Conservation (phyloP, 2,113 vertebrate species). For the Apeltes quadracus region DNA sequence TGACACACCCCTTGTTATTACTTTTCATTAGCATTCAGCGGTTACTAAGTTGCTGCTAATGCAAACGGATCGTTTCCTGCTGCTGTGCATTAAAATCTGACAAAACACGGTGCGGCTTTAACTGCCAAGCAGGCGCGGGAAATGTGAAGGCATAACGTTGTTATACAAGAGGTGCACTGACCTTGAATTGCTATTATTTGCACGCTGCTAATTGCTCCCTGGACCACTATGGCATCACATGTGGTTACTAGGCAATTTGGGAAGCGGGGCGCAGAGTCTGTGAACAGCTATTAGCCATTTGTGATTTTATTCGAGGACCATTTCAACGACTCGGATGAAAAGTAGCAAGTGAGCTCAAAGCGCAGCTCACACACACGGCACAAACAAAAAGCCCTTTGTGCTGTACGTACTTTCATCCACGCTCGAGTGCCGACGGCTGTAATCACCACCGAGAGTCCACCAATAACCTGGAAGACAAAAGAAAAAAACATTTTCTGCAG, state of each 20-base stretch:
- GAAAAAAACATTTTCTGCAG: background rate
- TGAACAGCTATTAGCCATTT: background rate
- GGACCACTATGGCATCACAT: background rate
- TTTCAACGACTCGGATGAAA: background rate
- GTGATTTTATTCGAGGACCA: background rate
- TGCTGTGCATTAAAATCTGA: background rate
- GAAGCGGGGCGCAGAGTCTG: background rate
- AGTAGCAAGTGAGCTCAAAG: background rate
- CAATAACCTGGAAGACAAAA: background rate
- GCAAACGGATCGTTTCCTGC: background rate
- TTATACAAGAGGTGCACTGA: background rate
- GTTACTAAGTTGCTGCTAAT: background rate
- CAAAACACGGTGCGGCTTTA: background rate
- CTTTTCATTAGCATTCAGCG: background rate
- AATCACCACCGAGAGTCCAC: background rate
- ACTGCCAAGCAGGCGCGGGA: background rate
- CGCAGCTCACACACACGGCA: background rate
- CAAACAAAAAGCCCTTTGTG: background rate
- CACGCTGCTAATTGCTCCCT: background rate
- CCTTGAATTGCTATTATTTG: constrained; percentile 2
- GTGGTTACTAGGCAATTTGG: background rate
- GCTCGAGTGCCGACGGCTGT: background rate
- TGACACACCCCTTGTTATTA: background rate
- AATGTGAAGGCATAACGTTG: background rate
- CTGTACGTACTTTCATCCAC: background rate